phyloP scores from a whole-genome alignment of 2,888 invertebrate species.

The Teleiodes luculella region DNA sequence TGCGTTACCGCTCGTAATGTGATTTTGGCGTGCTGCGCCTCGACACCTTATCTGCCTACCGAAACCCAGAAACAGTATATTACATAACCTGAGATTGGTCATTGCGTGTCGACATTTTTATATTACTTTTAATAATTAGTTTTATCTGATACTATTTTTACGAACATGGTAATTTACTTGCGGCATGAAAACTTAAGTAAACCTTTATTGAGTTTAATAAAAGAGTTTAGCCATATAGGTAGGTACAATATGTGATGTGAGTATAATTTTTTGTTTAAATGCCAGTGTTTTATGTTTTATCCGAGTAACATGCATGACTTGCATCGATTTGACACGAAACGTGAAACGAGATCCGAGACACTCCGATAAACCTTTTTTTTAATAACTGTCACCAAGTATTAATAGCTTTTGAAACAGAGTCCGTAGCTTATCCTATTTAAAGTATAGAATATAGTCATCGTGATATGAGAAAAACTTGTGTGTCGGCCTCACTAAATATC shows the following conservation, averaged over 20 bases:
- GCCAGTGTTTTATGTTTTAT: conserved; percentile 21
- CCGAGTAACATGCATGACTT: neutral
- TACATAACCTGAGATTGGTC: conserved; percentile 62
- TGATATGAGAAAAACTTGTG: conserved; percentile 51
- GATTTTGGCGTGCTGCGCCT: conserved; percentile 73
- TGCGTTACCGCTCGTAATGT: conserved; percentile 67
- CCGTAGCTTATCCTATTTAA: conserved; percentile 52
- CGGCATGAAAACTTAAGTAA: conserved; percentile 44
- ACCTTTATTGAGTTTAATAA: neutral
- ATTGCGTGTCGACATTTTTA: conserved; percentile 65
- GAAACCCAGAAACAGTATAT: conserved; percentile 60
- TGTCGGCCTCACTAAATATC: conserved; percentile 60
- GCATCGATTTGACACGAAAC: conserved; percentile 35
- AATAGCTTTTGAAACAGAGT: conserved; percentile 55
- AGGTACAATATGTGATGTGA: conserved; percentile 25
- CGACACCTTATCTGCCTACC: conserved; percentile 57
- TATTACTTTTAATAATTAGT: conserved; percentile 66
- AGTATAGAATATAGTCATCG: conserved; percentile 37
- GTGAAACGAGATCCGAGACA: conserved; percentile 33
- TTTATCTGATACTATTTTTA: conserved; percentile 65
- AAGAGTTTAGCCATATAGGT: neutral
- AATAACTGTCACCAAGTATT: conserved; percentile 61
- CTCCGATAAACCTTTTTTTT: conserved; percentile 40
- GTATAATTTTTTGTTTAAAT: conserved; percentile 32
- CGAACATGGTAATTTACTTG: conserved; percentile 59